These are phyloP conservation scores for Seriola aureovittata DNA, from an alignment of 2,113 vertebrate species.

Conservation along the genomic window DNA sequence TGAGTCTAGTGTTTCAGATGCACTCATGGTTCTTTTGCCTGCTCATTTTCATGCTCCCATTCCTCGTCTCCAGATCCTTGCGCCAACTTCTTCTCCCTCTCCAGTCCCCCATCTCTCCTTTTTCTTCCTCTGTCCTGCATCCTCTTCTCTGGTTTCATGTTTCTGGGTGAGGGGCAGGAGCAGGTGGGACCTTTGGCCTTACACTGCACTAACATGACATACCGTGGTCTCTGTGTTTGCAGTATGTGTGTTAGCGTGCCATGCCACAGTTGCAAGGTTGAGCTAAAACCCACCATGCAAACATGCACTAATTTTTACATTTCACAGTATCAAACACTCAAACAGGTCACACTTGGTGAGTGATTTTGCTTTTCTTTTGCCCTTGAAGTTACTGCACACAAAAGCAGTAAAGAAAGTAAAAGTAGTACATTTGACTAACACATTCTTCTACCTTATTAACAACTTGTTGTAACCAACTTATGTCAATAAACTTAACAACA, in stretches of 20 bases:
- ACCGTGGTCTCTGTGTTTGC: slow-evolving; percentile 58
- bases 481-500: no score
- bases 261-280: neutral
- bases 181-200: slow-evolving; percentile 83
- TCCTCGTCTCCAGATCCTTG: slow-evolving; percentile 22
- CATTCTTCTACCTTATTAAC: no score
- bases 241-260: slow-evolving; percentile 37
- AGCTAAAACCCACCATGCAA: neutral
- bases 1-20: slow-evolving; percentile 24
- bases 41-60: slow-evolving; percentile 31
- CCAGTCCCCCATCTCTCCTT: slow-evolving; percentile 32
- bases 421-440: no score
- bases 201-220: slow-evolving; percentile 60
- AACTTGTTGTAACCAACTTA: no score
- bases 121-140: slow-evolving; percentile 45
- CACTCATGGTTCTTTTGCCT: neutral
- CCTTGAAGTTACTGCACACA: neutral
- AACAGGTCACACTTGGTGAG: neutral
- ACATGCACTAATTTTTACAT: neutral
- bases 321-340: neutral
- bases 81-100: slow-evolving; percentile 32
- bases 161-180: slow-evolving; percentile 81
- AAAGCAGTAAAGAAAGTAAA: no score
- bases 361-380: neutral
- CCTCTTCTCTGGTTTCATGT: slow-evolving; percentile 79